Evolutionary conservation across 2,888 invertebrate species (phyloP).

Genomic region (Amphipoea oculea): DNA sequence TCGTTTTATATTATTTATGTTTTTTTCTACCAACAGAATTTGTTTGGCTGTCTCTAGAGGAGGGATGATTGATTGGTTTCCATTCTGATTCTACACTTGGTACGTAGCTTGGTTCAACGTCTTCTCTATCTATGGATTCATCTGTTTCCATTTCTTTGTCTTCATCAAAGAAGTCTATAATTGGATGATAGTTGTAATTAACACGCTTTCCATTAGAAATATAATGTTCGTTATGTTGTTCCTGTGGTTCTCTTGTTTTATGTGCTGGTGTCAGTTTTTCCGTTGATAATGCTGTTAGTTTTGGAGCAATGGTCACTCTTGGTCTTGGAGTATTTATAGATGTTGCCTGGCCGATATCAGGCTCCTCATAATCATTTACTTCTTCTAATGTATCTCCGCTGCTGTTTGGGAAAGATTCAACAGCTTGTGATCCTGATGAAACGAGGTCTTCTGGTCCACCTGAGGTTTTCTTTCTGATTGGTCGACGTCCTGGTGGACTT

Average conservation of each 20-base stretch:
- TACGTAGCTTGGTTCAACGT: slow-evolving; percentile 75
- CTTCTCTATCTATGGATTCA: slow-evolving; percentile 85
- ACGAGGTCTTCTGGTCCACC: slow-evolving; percentile 83
- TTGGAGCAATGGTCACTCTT: slow-evolving; percentile 82
- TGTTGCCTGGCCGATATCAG: slow-evolving; percentile 76
- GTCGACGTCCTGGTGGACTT: slow-evolving; percentile 80
- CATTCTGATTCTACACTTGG: slow-evolving; percentile 84
- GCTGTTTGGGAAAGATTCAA: slow-evolving; percentile 78
- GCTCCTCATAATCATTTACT: slow-evolving; percentile 79
- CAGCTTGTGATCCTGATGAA: slow-evolving; percentile 84
- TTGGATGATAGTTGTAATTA: slow-evolving; percentile 96
- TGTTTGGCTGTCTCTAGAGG: slow-evolving; percentile 75
- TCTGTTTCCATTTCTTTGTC: slow-evolving; percentile 78
- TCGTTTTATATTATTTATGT: slow-evolving; percentile 58
- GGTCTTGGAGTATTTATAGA: slow-evolving; percentile 67
- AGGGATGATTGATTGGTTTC: slow-evolving; percentile 86
- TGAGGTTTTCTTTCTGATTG: slow-evolving; percentile 86
- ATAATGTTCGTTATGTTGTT: slow-evolving; percentile 67
- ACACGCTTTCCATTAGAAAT: slow-evolving; percentile 89
- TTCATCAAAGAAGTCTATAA: slow-evolving; percentile 94
- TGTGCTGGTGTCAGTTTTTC: slow-evolving; percentile 71
- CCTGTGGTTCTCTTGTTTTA: slow-evolving; percentile 68
- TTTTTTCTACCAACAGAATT: slow-evolving; percentile 64
- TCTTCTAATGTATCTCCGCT: slow-evolving; percentile 82
- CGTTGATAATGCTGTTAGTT: slow-evolving; percentile 78